These are phyloP conservation scores for Drosophila nannoptera DNA, from an alignment of 1,140 invertebrate species.

Conservation along the genomic window DNA sequence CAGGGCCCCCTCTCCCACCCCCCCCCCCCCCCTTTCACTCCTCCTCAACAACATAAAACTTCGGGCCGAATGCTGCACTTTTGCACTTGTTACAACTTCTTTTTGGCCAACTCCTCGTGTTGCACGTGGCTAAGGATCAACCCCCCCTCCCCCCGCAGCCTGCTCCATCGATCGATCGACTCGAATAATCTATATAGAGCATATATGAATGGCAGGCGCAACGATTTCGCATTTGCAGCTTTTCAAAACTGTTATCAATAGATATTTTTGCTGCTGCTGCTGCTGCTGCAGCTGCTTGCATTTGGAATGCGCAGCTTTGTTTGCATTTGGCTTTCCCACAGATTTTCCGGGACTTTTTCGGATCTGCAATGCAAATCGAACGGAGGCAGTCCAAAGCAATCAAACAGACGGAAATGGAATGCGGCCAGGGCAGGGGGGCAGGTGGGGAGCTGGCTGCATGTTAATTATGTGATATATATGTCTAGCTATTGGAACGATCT, in stretches of 20 bases:
- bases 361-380: conserved; percentile 2
- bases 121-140: conserved; percentile 6
- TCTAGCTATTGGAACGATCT: conserved; percentile 4
- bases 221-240: too few species aligned
- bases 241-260: too few species aligned
- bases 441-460: not conserved
- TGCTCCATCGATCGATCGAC: not conserved
- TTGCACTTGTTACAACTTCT: conserved; percentile 50
- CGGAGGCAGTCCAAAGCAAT: not conserved
- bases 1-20: too few species aligned
- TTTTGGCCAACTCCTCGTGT: conserved; percentile 25
- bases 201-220: too few species aligned
- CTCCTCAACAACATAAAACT: conserved; percentile 9
- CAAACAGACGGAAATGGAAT: conserved; percentile 13
- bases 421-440: not conserved
- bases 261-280: too few species aligned
- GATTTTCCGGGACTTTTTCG: not conserved
- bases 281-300: too few species aligned
- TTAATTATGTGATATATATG: conserved; percentile 7
- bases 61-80: conserved; percentile 9
- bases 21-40: not conserved
- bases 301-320: too few species aligned
- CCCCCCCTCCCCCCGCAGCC: not conserved
- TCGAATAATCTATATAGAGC: not conserved
- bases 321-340: too few species aligned